Conservation (phyloP, 2,797 vertebrate species). For the Perodicticus potto region DNA sequence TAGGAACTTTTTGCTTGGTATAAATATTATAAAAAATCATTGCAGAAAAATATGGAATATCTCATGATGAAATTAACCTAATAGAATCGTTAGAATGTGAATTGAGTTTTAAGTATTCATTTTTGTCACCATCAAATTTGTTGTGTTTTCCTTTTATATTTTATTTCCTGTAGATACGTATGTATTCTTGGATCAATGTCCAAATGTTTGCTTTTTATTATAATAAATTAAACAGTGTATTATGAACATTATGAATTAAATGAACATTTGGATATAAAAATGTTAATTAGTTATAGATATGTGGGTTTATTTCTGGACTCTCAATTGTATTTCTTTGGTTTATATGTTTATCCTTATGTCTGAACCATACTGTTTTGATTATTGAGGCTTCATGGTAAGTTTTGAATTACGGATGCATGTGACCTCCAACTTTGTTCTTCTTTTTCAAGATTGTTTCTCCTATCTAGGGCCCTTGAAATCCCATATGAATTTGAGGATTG, state of each 20-base stretch:
- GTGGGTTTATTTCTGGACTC: background rate
- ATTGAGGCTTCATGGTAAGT: background rate
- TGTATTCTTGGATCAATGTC: background rate
- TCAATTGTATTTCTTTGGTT: background rate
- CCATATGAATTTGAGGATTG: background rate
- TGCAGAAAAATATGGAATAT: background rate
- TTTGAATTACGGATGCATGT: background rate
- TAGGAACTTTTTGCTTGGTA: background rate
- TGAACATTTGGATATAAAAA: background rate
- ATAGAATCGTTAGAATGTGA: background rate
- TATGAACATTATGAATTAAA: background rate
- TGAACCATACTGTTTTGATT: background rate
- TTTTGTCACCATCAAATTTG: background rate
- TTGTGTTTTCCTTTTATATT: background rate
- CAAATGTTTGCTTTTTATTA: background rate
- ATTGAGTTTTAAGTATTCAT: background rate
- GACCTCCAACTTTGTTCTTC: background rate
- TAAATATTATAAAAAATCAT: background rate
- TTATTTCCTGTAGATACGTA: background rate
- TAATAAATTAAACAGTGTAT: background rate
- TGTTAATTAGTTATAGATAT: background rate
- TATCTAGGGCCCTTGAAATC: background rate
- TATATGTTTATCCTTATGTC: background rate
- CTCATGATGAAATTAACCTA: background rate
- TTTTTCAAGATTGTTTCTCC: background rate